These are phyloP conservation scores for Oenanthe oenanthe DNA, from an alignment of 2,113 vertebrate species.

Conservation along the genomic window DNA sequence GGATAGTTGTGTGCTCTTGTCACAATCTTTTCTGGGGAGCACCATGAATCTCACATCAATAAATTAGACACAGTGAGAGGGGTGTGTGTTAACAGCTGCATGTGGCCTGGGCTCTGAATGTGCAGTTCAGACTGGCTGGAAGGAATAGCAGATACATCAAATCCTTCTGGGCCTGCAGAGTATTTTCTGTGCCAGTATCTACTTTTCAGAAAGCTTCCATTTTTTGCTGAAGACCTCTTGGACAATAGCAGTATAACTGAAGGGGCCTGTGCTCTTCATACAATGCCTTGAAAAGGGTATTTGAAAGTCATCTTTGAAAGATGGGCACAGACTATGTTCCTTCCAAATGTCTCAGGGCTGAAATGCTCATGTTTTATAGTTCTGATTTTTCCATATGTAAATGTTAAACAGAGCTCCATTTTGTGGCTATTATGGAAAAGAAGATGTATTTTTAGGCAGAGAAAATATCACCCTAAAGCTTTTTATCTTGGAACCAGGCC, in stretches of 20 bases:
- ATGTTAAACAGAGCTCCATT: background rate
- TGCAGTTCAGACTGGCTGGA: background rate
- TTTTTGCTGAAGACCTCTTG: background rate
- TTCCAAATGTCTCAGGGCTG: background rate
- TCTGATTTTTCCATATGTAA: background rate
- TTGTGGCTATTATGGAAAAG: background rate
- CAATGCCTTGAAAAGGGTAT: background rate
- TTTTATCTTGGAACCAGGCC: background rate
- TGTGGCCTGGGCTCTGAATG: background rate
- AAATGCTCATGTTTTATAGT: background rate
- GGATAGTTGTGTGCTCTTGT: background rate
- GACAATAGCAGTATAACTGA: background rate
- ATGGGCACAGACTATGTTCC: background rate
- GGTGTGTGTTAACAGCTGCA: background rate
- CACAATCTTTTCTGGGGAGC: background rate
- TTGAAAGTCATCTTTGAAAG: background rate
- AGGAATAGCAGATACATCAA: background rate
- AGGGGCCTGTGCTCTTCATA: background rate
- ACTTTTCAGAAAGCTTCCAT: background rate
- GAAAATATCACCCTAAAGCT: background rate
- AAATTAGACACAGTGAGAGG: background rate
- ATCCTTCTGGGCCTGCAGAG: background rate
- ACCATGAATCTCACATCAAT: background rate
- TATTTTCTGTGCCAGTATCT: background rate
- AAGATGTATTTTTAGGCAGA: background rate